Evolutionary conservation across 1,140 invertebrate species (phyloP), one percentile per base, ranked within the genome.

Genomic region (Aphidius gifuensis): DNA sequence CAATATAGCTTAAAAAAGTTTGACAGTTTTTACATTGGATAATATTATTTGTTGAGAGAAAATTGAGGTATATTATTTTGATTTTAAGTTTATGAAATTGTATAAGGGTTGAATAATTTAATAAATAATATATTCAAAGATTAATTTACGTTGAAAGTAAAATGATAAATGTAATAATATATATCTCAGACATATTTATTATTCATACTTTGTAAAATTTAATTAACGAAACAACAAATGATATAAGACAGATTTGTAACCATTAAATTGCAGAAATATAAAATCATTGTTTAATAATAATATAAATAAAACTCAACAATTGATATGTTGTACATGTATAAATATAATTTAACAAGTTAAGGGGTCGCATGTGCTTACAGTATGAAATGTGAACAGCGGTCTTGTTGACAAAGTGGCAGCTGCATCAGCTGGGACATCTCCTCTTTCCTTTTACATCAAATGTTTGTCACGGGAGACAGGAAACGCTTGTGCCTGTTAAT

Each of bases 401-500:
- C 9, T 58, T 46, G 64, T 44, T 49, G 66, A 71, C 60, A 63
- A 64, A 58, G 63, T 63, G 66, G 66, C 70, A 69, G 71, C 72
- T 72, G 72, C 66, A 61, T 62, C 61, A 51, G 66, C 56, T 49
- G 66, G 49, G 50, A 60, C 50, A 21, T 32, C 38, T 48, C 38
- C 50, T 54, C 53, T 11, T 23, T 55, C 53, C 42, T 21, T 49
- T 60, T 23, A 16, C 32, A 50, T 60, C 64, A 46, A 42, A 61
- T 58, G 69, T 73, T 68, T 74, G 71, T 69, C 71, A 67, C 65
- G 71, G 70, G 64, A 69, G 70, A 68, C 70, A 73, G 71, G 71
- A 72, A 72, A 69, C 70, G 67, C 71, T 72, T 66, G 70, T 66
- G 61, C 64, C 69, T 69, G 71, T 73, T 73, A 73, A 73, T 72